Percentiles rank a stretch among this genome's conserved stretches.
Conservation (phyloP, 2,888 invertebrate species). For the Autographa pulchrina region DNA sequence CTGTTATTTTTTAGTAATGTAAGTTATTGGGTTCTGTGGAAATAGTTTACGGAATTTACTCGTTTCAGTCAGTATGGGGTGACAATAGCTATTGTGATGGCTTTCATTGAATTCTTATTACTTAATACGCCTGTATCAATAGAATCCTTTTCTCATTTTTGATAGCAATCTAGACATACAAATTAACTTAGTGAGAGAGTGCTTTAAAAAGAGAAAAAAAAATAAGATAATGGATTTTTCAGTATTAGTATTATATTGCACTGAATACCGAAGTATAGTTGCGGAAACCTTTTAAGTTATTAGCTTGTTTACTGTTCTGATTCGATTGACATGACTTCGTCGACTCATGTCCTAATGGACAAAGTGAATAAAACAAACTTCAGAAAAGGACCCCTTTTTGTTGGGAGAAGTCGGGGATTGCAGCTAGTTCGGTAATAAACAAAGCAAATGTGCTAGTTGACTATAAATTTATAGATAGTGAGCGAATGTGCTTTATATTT, state of each 20-base stretch:
- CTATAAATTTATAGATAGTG: constrained; percentile 20
- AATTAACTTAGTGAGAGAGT: no score
- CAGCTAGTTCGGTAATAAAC: constrained; percentile 40
- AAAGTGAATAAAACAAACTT: constrained; percentile 57
- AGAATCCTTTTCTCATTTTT: no score
- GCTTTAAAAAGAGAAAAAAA: background rate
- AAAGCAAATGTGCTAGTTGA: constrained; percentile 19
- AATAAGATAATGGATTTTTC: background rate
- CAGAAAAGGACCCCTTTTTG: constrained; percentile 44
- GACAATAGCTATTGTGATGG: no score
- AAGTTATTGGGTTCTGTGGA: constrained; percentile 2
- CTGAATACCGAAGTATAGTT: background rate
- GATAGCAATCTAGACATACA: no score
- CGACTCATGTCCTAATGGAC: constrained; percentile 55
- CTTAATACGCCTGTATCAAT: no score
- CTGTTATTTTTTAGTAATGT: constrained; percentile 45
- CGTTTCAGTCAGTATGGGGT: no score
- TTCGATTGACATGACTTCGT: constrained; percentile 50
- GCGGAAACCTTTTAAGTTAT: constrained; percentile 21
- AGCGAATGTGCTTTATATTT: constrained; percentile 17
- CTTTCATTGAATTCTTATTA: no score
- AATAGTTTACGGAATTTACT: background rate
- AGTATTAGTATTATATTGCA: background rate
- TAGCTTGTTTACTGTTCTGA: constrained; percentile 41
- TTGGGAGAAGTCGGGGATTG: constrained; percentile 28